phyloP scores from a whole-genome alignment of 53 echinoderm and acorn worm species.

The Glandiceps talaboti region DNA sequence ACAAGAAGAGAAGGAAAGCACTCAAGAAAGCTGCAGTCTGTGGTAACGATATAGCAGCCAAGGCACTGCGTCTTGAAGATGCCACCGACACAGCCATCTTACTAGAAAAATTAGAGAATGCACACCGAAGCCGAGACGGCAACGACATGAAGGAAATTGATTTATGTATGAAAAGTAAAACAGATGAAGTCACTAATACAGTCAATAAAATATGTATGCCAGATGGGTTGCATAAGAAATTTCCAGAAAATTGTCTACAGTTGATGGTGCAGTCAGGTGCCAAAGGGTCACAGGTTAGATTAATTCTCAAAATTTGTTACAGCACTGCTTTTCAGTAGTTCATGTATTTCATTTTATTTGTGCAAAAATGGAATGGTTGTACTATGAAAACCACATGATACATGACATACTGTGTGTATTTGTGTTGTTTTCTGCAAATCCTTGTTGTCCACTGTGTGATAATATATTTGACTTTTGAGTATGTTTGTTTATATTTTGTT shows the following conservation, averaged over 20 bases:
- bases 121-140: slow-evolving; percentile 60
- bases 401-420: too few relatives aligned
- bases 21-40: slow-evolving; percentile 33
- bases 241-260: slow-evolving; percentile 86
- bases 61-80: slow-evolving; percentile 42
- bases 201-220: slow-evolving; percentile 57
- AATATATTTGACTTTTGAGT: too few relatives aligned
- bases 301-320: too few relatives aligned
- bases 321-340: too few relatives aligned
- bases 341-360: too few relatives aligned
- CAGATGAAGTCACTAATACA: slow-evolving; percentile 72
- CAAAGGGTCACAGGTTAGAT: slow-evolving; percentile 84
- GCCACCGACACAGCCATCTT: slow-evolving; percentile 27
- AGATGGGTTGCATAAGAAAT: slow-evolving; percentile 63
- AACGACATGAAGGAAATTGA: slow-evolving; percentile 70
- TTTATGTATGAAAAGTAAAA: slow-evolving; percentile 48
- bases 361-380: too few relatives aligned
- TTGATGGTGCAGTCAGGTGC: slow-evolving; percentile 92
- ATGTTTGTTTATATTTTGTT: too few relatives aligned
- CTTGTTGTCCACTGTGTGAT: too few relatives aligned
- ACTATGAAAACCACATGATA: too few relatives aligned
- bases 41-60: slow-evolving; percentile 54
- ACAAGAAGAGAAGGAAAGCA: slow-evolving; percentile 39
- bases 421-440: too few relatives aligned
- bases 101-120: slow-evolving; percentile 52